A percentile compares a stretch with the other conserved stretches of the same genome.
Conservation (phyloP, 2,888 invertebrate genomes). For the Lasius fuliginosus region DNA sequence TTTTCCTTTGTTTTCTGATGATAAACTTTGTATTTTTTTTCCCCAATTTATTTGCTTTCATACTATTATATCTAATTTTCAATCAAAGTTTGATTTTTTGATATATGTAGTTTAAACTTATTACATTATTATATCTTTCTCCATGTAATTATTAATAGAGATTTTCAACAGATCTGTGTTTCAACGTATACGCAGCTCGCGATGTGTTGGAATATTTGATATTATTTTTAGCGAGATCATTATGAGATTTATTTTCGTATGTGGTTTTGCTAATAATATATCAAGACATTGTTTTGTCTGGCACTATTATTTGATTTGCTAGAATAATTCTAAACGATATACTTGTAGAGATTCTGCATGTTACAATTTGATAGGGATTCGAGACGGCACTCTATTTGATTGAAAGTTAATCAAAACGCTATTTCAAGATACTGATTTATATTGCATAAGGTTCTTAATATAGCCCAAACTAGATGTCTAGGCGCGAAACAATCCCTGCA, state of each 20-base stretch:
- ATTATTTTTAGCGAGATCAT: neutral
- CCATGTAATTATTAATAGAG: too few relatives aligned
- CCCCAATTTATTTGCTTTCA: neutral
- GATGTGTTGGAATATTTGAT: neutral
- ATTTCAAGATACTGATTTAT: conserved; percentile 42
- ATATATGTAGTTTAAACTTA: too few relatives aligned
- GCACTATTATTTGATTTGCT: neutral
- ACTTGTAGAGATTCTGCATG: neutral
- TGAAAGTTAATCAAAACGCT: conserved; percentile 41
- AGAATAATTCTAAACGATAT: conserved; percentile 3
- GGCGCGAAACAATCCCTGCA: conserved; percentile 27
- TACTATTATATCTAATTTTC: neutral
- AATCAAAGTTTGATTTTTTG: neutral
- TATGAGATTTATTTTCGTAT: too few relatives aligned
- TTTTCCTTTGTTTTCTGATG: neutral
- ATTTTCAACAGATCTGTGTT: neutral
- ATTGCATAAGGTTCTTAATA: conserved; percentile 47
- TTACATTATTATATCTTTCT: too few relatives aligned
- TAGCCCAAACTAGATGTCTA: conserved; percentile 31
- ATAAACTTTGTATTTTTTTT: neutral
- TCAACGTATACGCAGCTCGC: neutral
- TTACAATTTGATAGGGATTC: neutral
- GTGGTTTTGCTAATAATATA: neutral
- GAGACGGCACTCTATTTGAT: conserved; percentile 38
- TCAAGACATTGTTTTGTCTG: neutral